Percentiles rank a stretch among this genome's conserved stretches.
Conservation (phyloP, 2,113 vertebrate species). For the Tachysurus fulvidraco region DNA sequence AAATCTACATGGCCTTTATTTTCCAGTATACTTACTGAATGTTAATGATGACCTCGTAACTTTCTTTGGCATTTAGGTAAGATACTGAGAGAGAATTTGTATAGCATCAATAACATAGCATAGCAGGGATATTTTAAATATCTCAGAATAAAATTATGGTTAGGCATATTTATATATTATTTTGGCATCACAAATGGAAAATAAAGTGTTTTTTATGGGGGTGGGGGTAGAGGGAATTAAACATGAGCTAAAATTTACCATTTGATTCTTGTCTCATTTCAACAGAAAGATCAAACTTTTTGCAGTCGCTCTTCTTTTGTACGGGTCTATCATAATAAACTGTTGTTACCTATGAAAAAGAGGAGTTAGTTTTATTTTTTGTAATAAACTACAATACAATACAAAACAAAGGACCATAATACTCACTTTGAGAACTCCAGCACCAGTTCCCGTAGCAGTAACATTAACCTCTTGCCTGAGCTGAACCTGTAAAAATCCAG, state of each 20-base stretch:
- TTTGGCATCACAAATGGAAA: neutral
- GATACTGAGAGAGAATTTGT: neutral
- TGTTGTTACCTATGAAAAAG: slow-evolving; percentile 71
- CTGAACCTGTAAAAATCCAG: slow-evolving; percentile 51
- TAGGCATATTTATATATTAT: neutral
- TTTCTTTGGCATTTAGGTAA: slow-evolving; percentile 14
- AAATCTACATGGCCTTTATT: neutral
- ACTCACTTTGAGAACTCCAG: slow-evolving; percentile 74
- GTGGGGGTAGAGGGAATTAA: too few species aligned
- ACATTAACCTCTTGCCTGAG: slow-evolving; percentile 73
- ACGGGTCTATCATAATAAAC: slow-evolving; percentile 74
- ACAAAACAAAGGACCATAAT: neutral
- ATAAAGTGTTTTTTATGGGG: neutral
- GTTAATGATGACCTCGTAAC: slow-evolving; percentile 35
- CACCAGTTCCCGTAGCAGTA: slow-evolving; percentile 73
- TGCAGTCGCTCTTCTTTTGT: slow-evolving; percentile 68
- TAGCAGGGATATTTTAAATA: neutral
- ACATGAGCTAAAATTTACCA: neutral
- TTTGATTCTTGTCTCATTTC: neutral
- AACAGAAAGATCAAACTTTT: slow-evolving; percentile 71
- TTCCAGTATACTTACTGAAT: slow-evolving; percentile 28
- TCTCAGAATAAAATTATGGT: neutral
- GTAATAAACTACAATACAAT: neutral
- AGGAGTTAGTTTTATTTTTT: neutral
- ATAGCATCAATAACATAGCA: neutral